Base-by-base conservation (phyloP, 2,888 invertebrate genomes). In the Acrobasis repandana region DNA sequence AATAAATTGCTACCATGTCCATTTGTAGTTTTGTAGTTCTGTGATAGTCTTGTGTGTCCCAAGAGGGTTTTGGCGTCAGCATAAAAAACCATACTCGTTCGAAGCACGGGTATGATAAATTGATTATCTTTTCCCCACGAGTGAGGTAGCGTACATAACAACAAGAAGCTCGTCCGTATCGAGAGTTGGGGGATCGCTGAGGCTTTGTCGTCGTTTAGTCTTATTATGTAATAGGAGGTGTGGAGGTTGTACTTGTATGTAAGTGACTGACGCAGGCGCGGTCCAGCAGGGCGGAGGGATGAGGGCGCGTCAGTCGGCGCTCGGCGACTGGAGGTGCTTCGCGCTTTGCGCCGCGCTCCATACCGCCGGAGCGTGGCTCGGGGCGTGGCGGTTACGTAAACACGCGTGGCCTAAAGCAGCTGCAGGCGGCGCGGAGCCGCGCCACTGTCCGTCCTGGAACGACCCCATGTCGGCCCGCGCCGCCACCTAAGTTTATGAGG, bases 351-450 rank as follows among this genome's bases (percentile, higher is more conserved):
- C 89, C 90, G 90, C 91, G 90, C 91, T 88, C 90, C 90, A 85
- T 79, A 86, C 84, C 85, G 90, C 86, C 82, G 79, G 75, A 88
- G 88, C 86, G 90, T 88, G 91, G 90, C 91, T 88, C 90, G 91
- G 92, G 92, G 92, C 91, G 92, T 92, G 92, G 91, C 92, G 92
- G 90, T 91, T 91, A 92, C 90, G 89, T 91, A 90, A 91, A 92
- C 91, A 92, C 88, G 90, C 88, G 88, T 85, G 85, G 77, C 77
- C 68, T 75, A 74, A 73, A 75, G 76, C 74, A 78, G 80, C 76
- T 77, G 75, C 81, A 76, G 85, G 86, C 85, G 87, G 86, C 85
- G 86, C 86, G 85, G 83, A 70, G 83, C 88, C 85, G 85, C 85
- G 80, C 82, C 84, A 85, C 82, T 83, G 82, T 88, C 90, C 90